phyloP scores from a whole-genome alignment of 2,113 vertebrate species.

The Tragelaphus imberbis region DNA sequence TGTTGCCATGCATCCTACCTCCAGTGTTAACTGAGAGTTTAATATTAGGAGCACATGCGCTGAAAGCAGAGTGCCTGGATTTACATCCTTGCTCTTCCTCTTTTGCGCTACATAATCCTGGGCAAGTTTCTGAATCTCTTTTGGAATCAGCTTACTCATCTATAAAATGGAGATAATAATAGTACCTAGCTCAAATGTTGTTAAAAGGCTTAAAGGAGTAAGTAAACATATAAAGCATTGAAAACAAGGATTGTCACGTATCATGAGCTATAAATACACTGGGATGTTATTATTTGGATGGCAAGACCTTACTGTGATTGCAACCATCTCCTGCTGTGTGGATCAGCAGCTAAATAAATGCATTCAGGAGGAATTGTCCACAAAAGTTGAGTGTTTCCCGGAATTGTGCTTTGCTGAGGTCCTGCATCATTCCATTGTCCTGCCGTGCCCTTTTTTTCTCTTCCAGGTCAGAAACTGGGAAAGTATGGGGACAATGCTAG shows the following conservation, averaged over 20 bases:
- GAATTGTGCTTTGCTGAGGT: not conserved
- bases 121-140: not conserved
- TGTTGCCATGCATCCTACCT: not conserved
- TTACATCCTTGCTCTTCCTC: not conserved
- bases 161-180: not conserved
- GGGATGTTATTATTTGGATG: not conserved
- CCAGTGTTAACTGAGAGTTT: not conserved
- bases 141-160: not conserved
- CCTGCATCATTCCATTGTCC: not conserved
- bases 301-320: not conserved
- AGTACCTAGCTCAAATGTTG: not conserved
- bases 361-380: not conserved
- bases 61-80: not conserved
- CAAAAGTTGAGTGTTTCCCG: not conserved
- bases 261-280: not conserved
- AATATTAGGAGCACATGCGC: accelerated
- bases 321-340: not conserved
- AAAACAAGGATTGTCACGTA: not conserved
- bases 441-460: not conserved
- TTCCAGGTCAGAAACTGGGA: not conserved
- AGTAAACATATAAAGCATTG: not conserved
- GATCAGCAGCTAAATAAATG: not conserved
- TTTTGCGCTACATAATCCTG: accelerated
- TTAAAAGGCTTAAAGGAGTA: not conserved
- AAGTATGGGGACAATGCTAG: not conserved